These are phyloP conservation scores for Lochmaea capreae DNA, from an alignment of 2,888 invertebrate genomes.

Conservation along the genomic window DNA sequence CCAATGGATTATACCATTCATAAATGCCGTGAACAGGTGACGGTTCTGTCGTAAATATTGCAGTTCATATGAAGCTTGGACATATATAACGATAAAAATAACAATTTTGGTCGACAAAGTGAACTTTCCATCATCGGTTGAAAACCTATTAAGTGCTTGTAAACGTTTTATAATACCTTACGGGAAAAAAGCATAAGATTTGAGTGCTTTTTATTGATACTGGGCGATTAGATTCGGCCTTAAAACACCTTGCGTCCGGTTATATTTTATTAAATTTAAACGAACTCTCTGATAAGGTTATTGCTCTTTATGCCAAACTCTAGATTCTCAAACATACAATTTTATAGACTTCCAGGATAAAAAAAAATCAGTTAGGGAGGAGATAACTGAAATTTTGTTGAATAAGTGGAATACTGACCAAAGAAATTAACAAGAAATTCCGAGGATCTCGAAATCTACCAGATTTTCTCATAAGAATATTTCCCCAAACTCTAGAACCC, in stretches of 20 bases:
- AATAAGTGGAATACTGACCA: too few species aligned
- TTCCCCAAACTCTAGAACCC: too few species aligned
- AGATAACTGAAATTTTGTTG: too few species aligned
- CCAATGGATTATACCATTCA: conserved; percentile 50
- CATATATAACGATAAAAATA: conserved; percentile 58
- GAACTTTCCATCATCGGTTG: conserved; percentile 55
- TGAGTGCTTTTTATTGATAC: background rate
- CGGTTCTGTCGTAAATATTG: conserved; percentile 54
- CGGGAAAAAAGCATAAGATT: conserved; percentile 14
- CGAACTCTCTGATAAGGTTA: too few species aligned
- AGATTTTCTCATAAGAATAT: too few species aligned
- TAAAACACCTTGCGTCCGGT: background rate
- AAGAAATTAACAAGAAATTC: too few species aligned
- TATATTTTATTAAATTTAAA: background rate
- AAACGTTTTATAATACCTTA: conserved; percentile 1
- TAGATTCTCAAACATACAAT: too few species aligned
- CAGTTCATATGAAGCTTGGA: conserved; percentile 54
- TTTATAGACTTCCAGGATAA: too few species aligned
- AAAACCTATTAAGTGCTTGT: conserved; percentile 48
- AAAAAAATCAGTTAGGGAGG: too few species aligned
- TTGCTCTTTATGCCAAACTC: too few species aligned
- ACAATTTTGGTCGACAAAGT: conserved; percentile 57
- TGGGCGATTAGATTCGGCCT: background rate
- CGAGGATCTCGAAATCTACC: too few species aligned
- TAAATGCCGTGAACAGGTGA: conserved; percentile 56